A percentile compares a stretch with the other conserved stretches of the same genome.
Evolutionary conservation across 2,797 vertebrate species (phyloP).

Genomic region (Cryptoprocta ferox): DNA sequence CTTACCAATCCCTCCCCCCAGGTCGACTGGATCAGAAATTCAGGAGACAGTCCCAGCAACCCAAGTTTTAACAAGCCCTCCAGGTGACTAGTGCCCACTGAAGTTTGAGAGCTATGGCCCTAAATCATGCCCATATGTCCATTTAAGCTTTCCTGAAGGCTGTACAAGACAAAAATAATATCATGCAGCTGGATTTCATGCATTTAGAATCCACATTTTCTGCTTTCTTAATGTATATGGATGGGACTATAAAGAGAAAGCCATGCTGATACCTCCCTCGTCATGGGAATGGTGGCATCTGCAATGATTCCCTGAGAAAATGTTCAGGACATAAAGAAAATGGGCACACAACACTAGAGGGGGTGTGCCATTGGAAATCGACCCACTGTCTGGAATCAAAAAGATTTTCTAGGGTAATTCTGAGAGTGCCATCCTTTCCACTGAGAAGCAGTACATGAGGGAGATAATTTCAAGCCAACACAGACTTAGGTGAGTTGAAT

Average conservation of each 20-base stretch:
- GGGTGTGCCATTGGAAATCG: background rate
- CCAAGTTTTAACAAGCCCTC: background rate
- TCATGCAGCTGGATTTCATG: background rate
- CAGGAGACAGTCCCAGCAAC: background rate
- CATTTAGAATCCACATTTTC: background rate
- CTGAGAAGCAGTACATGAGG: background rate
- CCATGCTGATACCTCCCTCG: background rate
- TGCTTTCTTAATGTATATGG: background rate
- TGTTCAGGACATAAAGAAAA: background rate
- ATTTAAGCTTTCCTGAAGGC: background rate
- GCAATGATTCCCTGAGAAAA: background rate
- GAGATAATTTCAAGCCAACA: background rate
- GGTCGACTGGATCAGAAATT: background rate
- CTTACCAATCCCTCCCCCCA: background rate
- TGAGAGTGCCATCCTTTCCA: background rate
- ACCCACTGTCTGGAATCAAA: background rate
- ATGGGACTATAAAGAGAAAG: background rate
- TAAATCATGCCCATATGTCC: background rate
- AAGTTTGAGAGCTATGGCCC: background rate
- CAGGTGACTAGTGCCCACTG: background rate
- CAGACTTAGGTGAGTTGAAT: background rate
- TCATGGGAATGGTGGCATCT: background rate
- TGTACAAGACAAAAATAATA: background rate
- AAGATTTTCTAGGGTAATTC: background rate
- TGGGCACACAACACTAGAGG: background rate